Conservation (phyloP, 2,888 invertebrate genomes). For the Lasiommata megera region DNA sequence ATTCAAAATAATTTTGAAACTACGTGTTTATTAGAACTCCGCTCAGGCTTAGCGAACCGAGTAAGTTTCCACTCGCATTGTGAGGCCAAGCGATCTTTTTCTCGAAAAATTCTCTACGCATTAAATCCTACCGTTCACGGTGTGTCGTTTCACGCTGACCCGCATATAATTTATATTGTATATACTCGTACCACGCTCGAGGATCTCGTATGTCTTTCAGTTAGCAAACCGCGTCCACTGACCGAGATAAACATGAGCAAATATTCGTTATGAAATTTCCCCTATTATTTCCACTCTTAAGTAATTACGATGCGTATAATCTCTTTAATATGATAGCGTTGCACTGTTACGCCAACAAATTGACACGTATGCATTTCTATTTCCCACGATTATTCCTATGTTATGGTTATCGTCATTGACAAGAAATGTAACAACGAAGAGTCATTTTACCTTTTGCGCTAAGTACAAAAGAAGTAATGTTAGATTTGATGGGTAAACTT, state of each 20-base stretch:
- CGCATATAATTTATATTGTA: background rate
- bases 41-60: too few species aligned
- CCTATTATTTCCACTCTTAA: constrained; percentile 12
- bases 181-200: too few species aligned
- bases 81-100: background rate
- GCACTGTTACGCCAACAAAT: background rate
- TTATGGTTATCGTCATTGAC: background rate
- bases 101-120: background rate
- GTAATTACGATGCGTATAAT: constrained; percentile 16
- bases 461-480: too few species aligned
- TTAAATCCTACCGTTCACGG: background rate
- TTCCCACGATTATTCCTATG: background rate
- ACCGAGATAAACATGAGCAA: constrained; percentile 27
- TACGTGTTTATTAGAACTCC: too few species aligned
- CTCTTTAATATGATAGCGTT: background rate
- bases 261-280: constrained; percentile 18
- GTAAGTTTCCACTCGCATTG: too few species aligned
- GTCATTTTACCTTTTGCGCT: too few species aligned
- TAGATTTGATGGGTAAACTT: too few species aligned
- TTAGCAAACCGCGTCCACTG: constrained; percentile 28
- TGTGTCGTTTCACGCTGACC: background rate
- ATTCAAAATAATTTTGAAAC: too few species aligned
- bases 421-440: too few species aligned
- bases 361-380: background rate
- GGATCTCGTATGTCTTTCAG: constrained; percentile 19